These are phyloP conservation scores for Seriola aureovittata DNA, from an alignment of 2,113 vertebrate genomes.

Conservation along the genomic window DNA sequence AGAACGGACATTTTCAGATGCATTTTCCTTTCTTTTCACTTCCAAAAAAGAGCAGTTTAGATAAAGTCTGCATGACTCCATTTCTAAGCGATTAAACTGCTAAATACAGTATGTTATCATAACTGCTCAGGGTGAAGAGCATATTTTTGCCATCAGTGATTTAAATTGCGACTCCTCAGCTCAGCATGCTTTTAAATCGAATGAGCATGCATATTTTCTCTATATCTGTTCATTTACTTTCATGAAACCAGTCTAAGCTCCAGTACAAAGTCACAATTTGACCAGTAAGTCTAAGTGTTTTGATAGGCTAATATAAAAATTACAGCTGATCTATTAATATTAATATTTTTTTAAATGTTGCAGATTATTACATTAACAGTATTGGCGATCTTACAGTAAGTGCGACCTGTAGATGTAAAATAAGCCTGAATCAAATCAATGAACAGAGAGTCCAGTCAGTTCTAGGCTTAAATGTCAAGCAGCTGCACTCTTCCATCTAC, in stretches of 20 bases:
- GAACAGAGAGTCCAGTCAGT: constrained; percentile 28
- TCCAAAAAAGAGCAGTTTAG: background rate
- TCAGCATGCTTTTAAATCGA: background rate
- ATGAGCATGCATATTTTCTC: background rate
- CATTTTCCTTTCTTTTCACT: background rate
- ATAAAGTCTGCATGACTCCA: constrained; percentile 4
- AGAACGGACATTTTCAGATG: background rate
- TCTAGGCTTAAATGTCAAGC: constrained; percentile 69
- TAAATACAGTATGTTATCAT: constrained; percentile 7
- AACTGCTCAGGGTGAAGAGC: constrained; percentile 6
- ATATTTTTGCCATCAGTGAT: background rate
- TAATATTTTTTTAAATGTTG: background rate
- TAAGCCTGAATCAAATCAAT: constrained; percentile 22
- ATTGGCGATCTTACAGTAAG: background rate
- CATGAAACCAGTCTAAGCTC: constrained; percentile 8
- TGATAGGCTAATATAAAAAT: background rate
- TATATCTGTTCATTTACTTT: constrained; percentile 6
- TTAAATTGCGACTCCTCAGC: background rate
- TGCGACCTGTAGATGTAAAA: constrained; percentile 11
- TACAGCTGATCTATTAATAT: background rate
- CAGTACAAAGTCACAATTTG: background rate
- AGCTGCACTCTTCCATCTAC: constrained; percentile 56
- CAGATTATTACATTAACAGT: constrained; percentile 3
- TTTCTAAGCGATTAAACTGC: constrained; percentile 26
- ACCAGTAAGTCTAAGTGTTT: background rate